phyloP scores from a whole-genome alignment of 2,888 invertebrate genomes.

The Dryomyza anilis region DNA sequence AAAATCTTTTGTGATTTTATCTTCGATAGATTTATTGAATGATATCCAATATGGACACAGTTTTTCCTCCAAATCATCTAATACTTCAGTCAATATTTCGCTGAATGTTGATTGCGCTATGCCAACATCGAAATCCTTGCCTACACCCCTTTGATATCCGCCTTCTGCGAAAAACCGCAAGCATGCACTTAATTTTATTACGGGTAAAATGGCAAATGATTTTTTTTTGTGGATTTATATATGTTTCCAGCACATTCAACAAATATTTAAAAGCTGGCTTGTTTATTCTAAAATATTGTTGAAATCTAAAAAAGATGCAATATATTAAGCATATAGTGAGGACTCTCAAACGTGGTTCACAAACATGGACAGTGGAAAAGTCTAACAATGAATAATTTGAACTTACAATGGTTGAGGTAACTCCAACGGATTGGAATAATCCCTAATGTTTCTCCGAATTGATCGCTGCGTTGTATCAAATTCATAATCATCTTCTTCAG shows the following conservation, averaged over 20 bases:
- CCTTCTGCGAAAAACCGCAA: no score
- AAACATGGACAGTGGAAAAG: neutral
- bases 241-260: neutral
- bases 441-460: neutral
- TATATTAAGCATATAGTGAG: no score
- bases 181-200: no score
- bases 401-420: neutral
- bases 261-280: neutral
- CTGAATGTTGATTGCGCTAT: neutral
- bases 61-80: neutral
- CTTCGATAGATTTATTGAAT: no score
- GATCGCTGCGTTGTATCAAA: no score
- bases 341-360: neutral
- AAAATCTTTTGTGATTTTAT: neutral
- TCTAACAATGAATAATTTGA: no score
- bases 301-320: neutral
- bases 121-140: neutral
- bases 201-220: neutral
- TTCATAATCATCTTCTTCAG: neutral
- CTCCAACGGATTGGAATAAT: neutral
- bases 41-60: neutral
- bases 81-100: neutral
- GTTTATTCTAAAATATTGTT: neutral
- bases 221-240: neutral
- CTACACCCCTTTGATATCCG: neutral